Base-by-base conservation (phyloP, 2,797 vertebrate genomes). In the Muraenolepis orangiensis region DNA sequence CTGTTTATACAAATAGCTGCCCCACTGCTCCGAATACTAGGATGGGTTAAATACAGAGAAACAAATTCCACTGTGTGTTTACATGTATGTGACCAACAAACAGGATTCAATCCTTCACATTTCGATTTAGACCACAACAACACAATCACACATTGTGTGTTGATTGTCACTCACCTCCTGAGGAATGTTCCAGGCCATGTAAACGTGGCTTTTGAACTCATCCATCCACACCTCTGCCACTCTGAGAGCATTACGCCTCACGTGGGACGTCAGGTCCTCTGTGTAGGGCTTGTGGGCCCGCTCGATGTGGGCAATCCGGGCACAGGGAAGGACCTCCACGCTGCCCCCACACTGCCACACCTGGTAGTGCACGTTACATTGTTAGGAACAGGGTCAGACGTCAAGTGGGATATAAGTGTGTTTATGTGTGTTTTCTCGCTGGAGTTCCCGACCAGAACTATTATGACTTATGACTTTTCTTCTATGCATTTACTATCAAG, bases 141-240 rank as follows among this genome's bases (percentile, higher is more conserved):
- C n/a, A n/a, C n/a, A n/a, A n/a, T n/a, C n/a, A n/a, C n/a, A n/a
- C n/a, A 30, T 66, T 10, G n/a, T 7, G 13, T 6, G 4, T 30
- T n/a, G 7, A 23, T 16, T 26, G 2, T 66, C 46, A 72, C 94
- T 90, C 83, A 99, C 98, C 96, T 99, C 96, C 80, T 95, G 94
- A 0, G 97, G 97, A 74, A 99, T 93, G 86, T 98, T 99, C 98
- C 98, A 99, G 0, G 98, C 98, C 98, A 99, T 99, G 77, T 99
- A 99, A 66, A 99, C 97, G 0, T 99, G 97, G 77, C 94, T 98
- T 89, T 98, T 99, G 79, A 98, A 99, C 85, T 99, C 98, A 32
- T 99, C 98, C 98, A 99, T 99, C 98, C 98, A 99, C 76, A 99
- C 97, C 79, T 99, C 97, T 0, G 98, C 98, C 72, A 97, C 96